phyloP scores from a whole-genome alignment of 1,140 invertebrate genomes.

The Venustaconcha ellipsiformis region DNA sequence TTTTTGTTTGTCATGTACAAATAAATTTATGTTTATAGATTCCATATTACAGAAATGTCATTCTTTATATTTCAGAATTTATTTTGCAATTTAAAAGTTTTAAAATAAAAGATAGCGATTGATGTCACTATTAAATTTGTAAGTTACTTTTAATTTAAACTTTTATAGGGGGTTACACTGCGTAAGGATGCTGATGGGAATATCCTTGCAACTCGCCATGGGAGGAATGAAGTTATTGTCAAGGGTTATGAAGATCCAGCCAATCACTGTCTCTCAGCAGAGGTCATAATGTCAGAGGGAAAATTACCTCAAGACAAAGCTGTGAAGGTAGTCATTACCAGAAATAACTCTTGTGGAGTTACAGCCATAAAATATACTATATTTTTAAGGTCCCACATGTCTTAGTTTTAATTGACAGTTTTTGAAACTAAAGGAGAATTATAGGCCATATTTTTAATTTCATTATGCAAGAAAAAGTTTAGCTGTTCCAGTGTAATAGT shows the following conservation, averaged over 20 bases:
- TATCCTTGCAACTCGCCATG: constrained; percentile 32
- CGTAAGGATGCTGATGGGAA: constrained; percentile 38
- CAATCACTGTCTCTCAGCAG: constrained; percentile 45
- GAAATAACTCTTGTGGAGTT: too few species aligned
- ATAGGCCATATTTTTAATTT: not conserved
- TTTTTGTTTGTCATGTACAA: too few species aligned
- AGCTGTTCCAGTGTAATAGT: too few species aligned
- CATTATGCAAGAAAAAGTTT: too few species aligned
- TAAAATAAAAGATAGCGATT: too few species aligned
- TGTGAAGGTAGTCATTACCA: constrained; percentile 36
- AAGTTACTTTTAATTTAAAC: too few species aligned
- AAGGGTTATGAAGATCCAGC: constrained; percentile 38
- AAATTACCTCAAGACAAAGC: constrained; percentile 27
- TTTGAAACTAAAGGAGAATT: not conserved
- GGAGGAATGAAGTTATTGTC: constrained; percentile 38
- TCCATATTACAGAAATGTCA: too few species aligned
- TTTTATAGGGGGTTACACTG: constrained; percentile 33
- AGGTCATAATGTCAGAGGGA: constrained; percentile 42
- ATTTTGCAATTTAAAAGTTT: too few species aligned
- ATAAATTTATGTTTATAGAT: too few species aligned
- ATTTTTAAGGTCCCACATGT: too few species aligned
- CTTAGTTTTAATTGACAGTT: not conserved
- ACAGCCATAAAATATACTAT: not conserved
- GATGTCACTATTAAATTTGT: too few species aligned
- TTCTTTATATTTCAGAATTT: too few species aligned